Evolutionary conservation across 2,888 invertebrate genomes (phyloP), one percentile per base, ranked within the genome.

Genomic region (Fragum fragum): DNA sequence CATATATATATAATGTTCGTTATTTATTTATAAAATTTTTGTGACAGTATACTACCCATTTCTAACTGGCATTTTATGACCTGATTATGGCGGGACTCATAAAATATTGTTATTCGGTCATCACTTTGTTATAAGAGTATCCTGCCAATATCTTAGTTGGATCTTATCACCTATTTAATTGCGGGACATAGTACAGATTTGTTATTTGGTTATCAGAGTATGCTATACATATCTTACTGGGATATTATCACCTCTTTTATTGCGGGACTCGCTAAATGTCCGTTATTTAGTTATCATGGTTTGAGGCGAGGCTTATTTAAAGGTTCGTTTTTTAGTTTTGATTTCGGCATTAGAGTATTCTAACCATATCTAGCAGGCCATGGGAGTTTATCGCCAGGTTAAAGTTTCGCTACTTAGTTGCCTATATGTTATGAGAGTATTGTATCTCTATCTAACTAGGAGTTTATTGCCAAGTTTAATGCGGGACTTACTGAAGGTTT

Each of bases 11-110:
- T n/a, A n/a, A n/a, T n/a, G n/a, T n/a, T n/a, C n/a, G n/a, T n/a
- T n/a, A n/a, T n/a, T n/a, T n/a, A n/a, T n/a, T n/a, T n/a, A n/a
- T n/a, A n/a, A n/a, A n/a, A n/a, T n/a, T n/a, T n/a, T n/a, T n/a
- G 76, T 0, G 83, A 76, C 57, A 83, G 83, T 59, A 36, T 83
- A 6, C 36, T 52, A 29, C 39, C 18, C 1, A 70, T 76, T 26
- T 39, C 18, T 2, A 73, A 79, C 42, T 83, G 72, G 57, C n/a
- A 26, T 11, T 63, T 55, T 21, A 53, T 83, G 21, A 53, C n/a
- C 5, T 39, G 1, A 79, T 83, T 69, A 72, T 83, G 59, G 52
- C 16, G 23, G 21, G 55, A n/a, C 39, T 83, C n/a, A 73, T 70
- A 1, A 29, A 42, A n/a, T 47, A 71, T 55, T 47, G 1, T 7